Percentiles rank a stretch among this genome's conserved stretches.
Evolutionary conservation across 2,113 vertebrate species (phyloP).

Genomic region (Ardeotis arabs): DNA sequence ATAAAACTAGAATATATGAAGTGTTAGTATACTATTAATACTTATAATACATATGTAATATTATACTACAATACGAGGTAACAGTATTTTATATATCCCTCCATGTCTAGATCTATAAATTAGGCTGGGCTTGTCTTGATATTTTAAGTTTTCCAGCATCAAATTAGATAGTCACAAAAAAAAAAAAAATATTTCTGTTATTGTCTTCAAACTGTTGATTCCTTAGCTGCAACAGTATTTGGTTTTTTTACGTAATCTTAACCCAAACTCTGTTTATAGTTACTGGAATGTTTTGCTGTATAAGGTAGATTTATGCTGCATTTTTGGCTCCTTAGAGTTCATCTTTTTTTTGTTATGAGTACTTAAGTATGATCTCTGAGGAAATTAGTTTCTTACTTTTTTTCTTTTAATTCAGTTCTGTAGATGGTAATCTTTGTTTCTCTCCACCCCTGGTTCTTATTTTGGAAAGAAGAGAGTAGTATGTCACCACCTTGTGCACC

Average conservation of each 20-base stretch:
- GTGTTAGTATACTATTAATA: background rate
- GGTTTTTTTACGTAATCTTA: background rate
- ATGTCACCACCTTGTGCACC: background rate
- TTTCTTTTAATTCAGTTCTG: background rate
- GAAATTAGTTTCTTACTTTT: background rate
- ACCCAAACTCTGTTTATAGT: background rate
- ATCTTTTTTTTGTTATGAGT: background rate
- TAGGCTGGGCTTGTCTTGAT: background rate
- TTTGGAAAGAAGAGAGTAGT: background rate
- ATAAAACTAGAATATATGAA: background rate
- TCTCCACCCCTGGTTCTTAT: fast-evolving
- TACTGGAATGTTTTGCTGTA: background rate
- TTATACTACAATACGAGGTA: background rate
- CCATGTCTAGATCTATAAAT: background rate
- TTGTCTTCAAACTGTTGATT: background rate
- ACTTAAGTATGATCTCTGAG: background rate
- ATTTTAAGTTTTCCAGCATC: background rate
- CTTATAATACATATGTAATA: background rate
- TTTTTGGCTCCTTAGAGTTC: background rate
- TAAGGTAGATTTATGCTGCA: background rate
- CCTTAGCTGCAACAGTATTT: background rate
- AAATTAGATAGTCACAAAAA: background rate
- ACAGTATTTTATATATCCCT: background rate
- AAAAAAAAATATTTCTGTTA: background rate
- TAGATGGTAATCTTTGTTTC: background rate